phyloP scores from a whole-genome alignment of 2,113 vertebrate species.

The Gasterosteus aculeatus region DNA sequence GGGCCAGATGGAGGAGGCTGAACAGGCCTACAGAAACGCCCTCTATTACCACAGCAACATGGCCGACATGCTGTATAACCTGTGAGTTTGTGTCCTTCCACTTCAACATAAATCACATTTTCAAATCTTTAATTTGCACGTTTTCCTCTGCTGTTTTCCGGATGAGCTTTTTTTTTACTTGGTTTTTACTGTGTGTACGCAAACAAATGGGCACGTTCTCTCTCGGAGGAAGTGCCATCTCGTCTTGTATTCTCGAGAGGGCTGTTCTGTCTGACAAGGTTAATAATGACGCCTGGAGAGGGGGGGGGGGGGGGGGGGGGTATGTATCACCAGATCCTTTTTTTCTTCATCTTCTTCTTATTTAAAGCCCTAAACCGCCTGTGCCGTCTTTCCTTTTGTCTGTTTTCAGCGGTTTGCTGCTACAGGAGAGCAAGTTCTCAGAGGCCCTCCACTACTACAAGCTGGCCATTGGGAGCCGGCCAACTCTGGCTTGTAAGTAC shows the following conservation, averaged over 20 bases:
- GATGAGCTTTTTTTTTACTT: background rate
- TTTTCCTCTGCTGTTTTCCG: background rate
- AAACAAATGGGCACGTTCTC: conserved; percentile 17
- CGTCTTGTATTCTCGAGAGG: conserved; percentile 58
- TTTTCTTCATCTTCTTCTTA: background rate
- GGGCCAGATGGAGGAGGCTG: conserved; percentile 94
- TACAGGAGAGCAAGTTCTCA: conserved; percentile 96
- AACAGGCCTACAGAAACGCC: conserved; percentile 95
- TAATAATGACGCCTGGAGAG: conserved; percentile 68
- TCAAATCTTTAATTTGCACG: accelerated
- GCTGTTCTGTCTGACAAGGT: conserved; percentile 45
- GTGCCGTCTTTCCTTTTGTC: conserved; percentile 12
- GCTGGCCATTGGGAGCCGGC: conserved; percentile 95
- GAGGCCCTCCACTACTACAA: conserved; percentile 98
- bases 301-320: too few species aligned
- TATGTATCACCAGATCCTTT: background rate
- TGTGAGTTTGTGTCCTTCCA: conserved; percentile 85
- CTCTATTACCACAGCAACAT: conserved; percentile 99
- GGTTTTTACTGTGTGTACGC: background rate
- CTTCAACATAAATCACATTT: background rate
- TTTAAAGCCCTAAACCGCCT: conserved; percentile 21
- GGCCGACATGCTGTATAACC: conserved; percentile 99
- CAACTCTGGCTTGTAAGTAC: conserved; percentile 98
- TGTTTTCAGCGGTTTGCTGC: conserved; percentile 89
- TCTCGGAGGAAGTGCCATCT: conserved; percentile 51